A percentile compares a stretch with the other conserved stretches of the same genome.
These are phyloP conservation scores for Leptonema lineaticorne DNA, from an alignment of 1,140 invertebrate genomes.

Conservation along the genomic window DNA sequence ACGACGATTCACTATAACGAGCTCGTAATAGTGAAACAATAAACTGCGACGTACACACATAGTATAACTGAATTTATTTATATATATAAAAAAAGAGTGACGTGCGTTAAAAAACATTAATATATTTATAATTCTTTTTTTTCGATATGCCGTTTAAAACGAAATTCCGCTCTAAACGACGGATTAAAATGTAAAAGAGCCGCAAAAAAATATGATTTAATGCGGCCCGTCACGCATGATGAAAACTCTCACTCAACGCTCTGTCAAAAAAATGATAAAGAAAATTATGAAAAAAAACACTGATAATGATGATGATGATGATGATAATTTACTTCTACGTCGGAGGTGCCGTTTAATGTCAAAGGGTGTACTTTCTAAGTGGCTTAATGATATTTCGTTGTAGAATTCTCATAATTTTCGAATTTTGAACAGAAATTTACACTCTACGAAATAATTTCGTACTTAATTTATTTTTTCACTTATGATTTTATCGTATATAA, in stretches of 20 bases:
- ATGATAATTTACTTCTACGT: not conserved
- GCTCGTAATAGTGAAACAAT: constrained; percentile 10
- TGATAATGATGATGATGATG: not conserved
- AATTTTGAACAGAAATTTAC: too few relatives aligned
- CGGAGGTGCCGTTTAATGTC: not conserved
- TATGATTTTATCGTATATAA: too few relatives aligned
- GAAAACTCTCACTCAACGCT: constrained; percentile 5
- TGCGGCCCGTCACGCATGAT: not conserved
- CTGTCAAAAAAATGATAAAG: not conserved
- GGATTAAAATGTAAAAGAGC: not conserved
- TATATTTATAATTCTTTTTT: too few relatives aligned
- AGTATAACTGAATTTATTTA: too few relatives aligned
- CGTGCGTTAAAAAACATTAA: not conserved
- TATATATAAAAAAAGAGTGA: not conserved
- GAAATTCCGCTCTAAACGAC: too few relatives aligned
- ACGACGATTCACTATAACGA: not conserved
- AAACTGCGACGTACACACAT: not conserved
- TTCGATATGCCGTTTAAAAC: too few relatives aligned
- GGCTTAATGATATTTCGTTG: too few relatives aligned
- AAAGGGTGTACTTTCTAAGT: constrained; percentile 1
- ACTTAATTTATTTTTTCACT: too few relatives aligned
- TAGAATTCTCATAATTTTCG: not conserved
- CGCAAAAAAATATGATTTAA: not conserved
- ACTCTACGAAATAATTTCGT: too few relatives aligned
- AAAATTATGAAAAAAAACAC: too few relatives aligned